Evolutionary conservation across 2,797 vertebrate species (phyloP).

Genomic region (Anabas testudineus): DNA sequence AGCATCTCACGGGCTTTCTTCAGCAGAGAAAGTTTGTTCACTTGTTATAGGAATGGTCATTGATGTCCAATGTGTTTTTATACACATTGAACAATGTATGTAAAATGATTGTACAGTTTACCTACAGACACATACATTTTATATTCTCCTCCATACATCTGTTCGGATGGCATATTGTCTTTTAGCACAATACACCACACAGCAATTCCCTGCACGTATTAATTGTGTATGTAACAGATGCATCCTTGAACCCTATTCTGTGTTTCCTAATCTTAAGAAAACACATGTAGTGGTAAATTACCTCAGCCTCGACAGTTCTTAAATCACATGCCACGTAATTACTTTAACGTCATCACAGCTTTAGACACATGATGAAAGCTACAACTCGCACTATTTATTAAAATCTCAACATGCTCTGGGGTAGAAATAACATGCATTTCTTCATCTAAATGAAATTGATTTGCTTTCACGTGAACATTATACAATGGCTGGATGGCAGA

Average conservation of each 20-base stretch:
- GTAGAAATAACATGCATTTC: conserved; percentile 8
- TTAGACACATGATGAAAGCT: conserved; percentile 1
- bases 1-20: background rate
- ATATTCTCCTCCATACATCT: too few species aligned
- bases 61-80: too few species aligned
- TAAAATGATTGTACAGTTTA: conserved; percentile 8
- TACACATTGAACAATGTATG: background rate
- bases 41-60: background rate
- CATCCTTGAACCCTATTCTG: background rate
- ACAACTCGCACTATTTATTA: background rate
- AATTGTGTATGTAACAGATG: background rate
- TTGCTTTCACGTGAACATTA: background rate
- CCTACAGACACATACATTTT: background rate
- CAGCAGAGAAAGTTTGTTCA: background rate
- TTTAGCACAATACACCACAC: background rate
- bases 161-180: too few species aligned
- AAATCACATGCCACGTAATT: conserved; percentile 7
- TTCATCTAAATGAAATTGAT: conserved; percentile 6
- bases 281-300: too few species aligned
- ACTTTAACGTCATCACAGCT: conserved; percentile 7
- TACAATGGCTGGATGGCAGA: conserved; percentile 1
- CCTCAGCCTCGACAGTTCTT: background rate
- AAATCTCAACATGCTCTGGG: conserved; percentile 7
- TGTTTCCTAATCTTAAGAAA: conserved; percentile 5
- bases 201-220: background rate